These are phyloP conservation scores for Mus spretus DNA, from an alignment of 2,797 vertebrate genomes.

Conservation along the genomic window DNA sequence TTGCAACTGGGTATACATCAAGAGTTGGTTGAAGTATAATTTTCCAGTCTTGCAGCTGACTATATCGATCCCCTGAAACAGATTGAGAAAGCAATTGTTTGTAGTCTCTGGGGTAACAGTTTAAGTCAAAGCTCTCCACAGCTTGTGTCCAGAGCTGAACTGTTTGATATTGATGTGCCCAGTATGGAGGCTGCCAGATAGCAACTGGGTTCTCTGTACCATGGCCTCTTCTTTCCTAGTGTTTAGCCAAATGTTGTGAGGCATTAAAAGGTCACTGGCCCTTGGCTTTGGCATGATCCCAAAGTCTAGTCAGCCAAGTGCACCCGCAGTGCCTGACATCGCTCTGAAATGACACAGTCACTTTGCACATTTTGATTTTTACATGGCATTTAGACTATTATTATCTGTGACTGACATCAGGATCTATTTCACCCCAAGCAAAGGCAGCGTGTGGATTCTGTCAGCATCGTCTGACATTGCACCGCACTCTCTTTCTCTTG, in stretches of 20 bases:
- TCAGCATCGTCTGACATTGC: constrained; percentile 64
- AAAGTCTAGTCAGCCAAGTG: constrained; percentile 22
- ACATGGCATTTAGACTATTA: constrained; percentile 80
- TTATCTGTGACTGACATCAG: constrained; percentile 80
- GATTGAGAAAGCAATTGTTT: neutral
- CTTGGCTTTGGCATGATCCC: constrained; percentile 26
- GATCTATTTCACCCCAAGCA: constrained; percentile 73
- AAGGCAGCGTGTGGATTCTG: constrained; percentile 63
- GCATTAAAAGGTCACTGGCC: neutral
- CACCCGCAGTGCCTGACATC: neutral
- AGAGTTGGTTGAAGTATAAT: rapidly evolving
- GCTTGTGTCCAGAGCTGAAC: neutral
- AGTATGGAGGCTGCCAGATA: neutral
- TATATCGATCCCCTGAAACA: neutral
- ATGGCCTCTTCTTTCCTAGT: too few relatives aligned
- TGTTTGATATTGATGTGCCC: neutral
- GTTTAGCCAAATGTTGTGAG: neutral
- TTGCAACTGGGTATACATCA: neutral
- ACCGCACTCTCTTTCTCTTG: constrained; percentile 80
- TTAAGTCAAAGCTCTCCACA: neutral
- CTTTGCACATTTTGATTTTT: constrained; percentile 81
- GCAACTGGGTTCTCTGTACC: neutral
- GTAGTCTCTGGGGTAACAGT: neutral
- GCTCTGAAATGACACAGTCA: constrained; percentile 78
- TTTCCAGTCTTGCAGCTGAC: neutral